These are phyloP conservation scores for Elachura formosa DNA, from an alignment of 2,113 vertebrate species.

Conservation along the genomic window DNA sequence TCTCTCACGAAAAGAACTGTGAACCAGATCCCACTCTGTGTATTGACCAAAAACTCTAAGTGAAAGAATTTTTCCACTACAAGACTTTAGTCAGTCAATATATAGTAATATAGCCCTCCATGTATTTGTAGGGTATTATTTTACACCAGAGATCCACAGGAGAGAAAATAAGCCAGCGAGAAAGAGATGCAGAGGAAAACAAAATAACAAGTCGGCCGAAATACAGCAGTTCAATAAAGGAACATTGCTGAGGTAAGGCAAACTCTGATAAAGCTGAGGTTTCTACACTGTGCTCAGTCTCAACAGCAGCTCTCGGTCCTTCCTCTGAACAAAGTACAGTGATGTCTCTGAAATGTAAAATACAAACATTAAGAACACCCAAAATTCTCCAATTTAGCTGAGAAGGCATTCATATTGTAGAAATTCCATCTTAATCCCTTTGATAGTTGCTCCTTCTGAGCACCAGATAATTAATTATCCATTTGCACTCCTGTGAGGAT, in stretches of 20 bases:
- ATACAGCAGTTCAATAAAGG: not conserved
- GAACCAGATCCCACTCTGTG: not conserved
- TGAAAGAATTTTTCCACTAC: not conserved
- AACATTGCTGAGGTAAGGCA: not conserved
- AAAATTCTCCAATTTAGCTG: not conserved
- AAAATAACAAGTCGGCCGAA: not conserved
- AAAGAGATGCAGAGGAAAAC: not conserved
- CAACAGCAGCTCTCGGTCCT: not conserved
- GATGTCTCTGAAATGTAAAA: not conserved
- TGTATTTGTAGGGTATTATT: not conserved
- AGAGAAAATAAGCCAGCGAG: not conserved
- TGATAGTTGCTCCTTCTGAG: not conserved
- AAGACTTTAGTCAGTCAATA: not conserved
- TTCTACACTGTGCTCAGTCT: not conserved
- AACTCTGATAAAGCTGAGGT: not conserved
- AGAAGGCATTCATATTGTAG: not conserved
- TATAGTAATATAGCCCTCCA: not conserved
- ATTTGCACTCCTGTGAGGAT: not conserved
- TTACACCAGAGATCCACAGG: not conserved
- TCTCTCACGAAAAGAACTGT: not conserved
- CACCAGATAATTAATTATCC: not conserved
- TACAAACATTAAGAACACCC: not conserved
- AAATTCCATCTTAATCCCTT: not conserved
- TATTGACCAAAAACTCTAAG: not conserved
- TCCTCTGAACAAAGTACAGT: not conserved